Base-by-base conservation (phyloP, 2,888 invertebrate species). In the Clanis bilineata region DNA sequence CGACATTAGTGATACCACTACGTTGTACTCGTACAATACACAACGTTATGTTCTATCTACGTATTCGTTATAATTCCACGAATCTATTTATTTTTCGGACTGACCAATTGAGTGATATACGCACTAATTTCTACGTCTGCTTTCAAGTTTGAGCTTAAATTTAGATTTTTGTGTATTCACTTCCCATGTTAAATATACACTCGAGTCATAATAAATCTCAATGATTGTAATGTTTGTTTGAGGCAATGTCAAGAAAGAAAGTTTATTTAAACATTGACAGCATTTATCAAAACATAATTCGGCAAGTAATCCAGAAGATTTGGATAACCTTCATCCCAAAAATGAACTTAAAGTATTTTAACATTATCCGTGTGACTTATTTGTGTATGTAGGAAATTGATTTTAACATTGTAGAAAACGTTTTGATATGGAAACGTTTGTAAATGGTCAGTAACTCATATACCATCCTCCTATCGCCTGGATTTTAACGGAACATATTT, bases 1-100 rank as follows among this genome's bases (percentile, higher is more conserved):
- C 63, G 68, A 65, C 68, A 64, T 69, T 57, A 56, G 64, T 64
- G 63, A 60, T 47, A 61, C 55, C 28, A 32, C 45, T 25, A 45
- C 18, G 51, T 18, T 28, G 18, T 51, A 28, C 51, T 28, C 25
- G 1, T 1, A 10, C 9, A 32, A 9, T 32, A 15, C 51, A 28
- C 28, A 22, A 45, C 23, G n/a, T n/a, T n/a, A 51, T 51, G 3
- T 51, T 51, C 32, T 18, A 51, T 7, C 15, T 18, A 9, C 28
- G 28, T 51, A 28, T 28, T 47, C 3, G 15, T 9, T 18, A 18
- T 32, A 18, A 28, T 51, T 51, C 51, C 51, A 51, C 51, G 51
- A 51, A 51, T 15, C 51, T 25, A 28, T 47, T 47, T 51, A 28
- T 51, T 51, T 51, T 51, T 3, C 51, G 32, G 9, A 32, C 28